These are phyloP conservation scores for Brachyhypopomus gauderio DNA, from an alignment of 2,113 vertebrate genomes.

Conservation along the genomic window DNA sequence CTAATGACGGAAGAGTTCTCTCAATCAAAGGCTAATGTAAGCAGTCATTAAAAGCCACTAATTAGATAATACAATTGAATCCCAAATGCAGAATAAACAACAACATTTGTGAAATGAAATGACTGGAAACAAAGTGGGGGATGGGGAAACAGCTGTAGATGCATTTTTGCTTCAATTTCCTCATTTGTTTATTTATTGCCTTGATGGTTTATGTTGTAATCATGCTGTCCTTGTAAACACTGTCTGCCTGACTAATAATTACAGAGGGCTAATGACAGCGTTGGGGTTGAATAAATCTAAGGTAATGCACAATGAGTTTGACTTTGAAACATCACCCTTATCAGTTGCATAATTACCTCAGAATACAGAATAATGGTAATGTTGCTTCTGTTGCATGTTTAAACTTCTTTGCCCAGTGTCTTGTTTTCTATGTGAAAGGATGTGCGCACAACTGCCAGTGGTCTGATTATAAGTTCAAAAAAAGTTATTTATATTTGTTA, in stretches of 20 bases:
- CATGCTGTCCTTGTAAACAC: not conserved
- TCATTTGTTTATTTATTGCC: not conserved
- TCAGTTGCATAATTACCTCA: not conserved
- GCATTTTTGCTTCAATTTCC: not conserved
- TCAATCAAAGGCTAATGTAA: conserved; percentile 18
- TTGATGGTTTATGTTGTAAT: conserved; percentile 18
- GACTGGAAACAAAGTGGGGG: not conserved
- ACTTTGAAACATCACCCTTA: not conserved
- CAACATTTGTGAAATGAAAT: conserved; percentile 9
- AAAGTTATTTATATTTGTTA: too few relatives aligned
- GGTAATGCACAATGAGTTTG: not conserved
- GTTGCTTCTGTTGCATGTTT: not conserved
- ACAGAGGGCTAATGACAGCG: conserved; percentile 20
- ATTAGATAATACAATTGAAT: conserved; percentile 44
- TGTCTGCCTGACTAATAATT: conserved; percentile 42
- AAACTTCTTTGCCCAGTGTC: not conserved
- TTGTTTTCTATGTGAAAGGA: not conserved
- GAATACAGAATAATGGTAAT: not conserved
- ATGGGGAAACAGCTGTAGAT: not conserved
- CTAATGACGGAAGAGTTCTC: conserved; percentile 9
- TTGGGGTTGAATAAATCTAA: conserved; percentile 4
- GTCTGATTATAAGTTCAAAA: not conserved
- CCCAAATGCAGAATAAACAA: conserved; percentile 14
- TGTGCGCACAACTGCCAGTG: not conserved
- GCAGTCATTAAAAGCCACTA: conserved; percentile 42